These are phyloP conservation scores for Heteronetta atricapilla DNA, from an alignment of 2,113 vertebrate species.

Conservation along the genomic window DNA sequence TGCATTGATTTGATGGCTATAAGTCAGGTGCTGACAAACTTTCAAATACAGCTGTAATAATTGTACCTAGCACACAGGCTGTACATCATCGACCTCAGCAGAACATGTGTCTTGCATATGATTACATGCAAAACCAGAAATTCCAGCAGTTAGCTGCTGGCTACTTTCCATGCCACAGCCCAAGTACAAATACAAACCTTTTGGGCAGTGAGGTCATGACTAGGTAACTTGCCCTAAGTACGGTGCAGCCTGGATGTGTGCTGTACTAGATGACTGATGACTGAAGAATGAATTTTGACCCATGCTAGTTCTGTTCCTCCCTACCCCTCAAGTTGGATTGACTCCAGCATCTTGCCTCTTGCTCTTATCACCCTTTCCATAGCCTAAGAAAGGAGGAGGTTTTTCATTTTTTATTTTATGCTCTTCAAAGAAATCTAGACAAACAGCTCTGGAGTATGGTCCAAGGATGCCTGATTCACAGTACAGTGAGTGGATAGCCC, in stretches of 20 bases:
- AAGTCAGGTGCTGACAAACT: neutral
- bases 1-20: neutral
- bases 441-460: neutral
- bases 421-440: neutral
- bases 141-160: neutral
- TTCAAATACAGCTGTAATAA: neutral
- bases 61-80: neutral
- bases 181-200: neutral
- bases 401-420: neutral
- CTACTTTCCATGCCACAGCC: neutral
- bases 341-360: neutral
- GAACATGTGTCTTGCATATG: fast-evolving
- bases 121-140: neutral
- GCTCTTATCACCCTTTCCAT: neutral
- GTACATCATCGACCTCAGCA: neutral
- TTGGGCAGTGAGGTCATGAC: neutral
- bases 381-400: neutral
- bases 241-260: neutral
- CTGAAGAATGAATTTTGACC: neutral
- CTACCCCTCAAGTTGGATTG: neutral
- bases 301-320: neutral
- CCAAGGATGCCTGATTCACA: neutral
- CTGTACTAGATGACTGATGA: neutral
- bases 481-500: neutral
- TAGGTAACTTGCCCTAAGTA: neutral